A percentile compares a stretch with the other conserved stretches of the same genome.
Evolutionary conservation across 2,797 vertebrate genomes (phyloP).

Genomic region (Lepidocolaptes lacrymiger): DNA sequence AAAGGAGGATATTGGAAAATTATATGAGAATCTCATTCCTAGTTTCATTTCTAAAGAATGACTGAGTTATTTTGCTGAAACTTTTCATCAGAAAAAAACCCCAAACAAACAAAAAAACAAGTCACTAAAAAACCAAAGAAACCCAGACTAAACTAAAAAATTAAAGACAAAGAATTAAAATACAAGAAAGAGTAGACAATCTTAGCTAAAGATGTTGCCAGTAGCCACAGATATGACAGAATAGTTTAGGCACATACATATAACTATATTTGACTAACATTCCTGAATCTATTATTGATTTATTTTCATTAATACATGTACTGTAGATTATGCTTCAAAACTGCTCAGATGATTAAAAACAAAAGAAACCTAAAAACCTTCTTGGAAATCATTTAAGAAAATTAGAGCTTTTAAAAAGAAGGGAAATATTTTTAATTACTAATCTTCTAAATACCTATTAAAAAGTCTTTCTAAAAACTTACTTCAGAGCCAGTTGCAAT

Average conservation of each 20-base stretch:
- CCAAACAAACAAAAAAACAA: accelerated
- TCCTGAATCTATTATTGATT: background rate
- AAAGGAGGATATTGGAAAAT: background rate
- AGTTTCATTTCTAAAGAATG: background rate
- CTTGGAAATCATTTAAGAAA: background rate
- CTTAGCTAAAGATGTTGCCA: background rate
- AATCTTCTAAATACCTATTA: background rate
- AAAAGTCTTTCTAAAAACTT: background rate
- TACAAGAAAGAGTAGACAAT: background rate
- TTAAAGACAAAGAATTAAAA: background rate
- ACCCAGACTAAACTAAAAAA: background rate
- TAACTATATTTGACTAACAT: background rate
- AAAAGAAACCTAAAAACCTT: background rate
- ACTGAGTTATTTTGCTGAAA: background rate
- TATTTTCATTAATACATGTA: background rate
- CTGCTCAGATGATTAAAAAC: background rate
- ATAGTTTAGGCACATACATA: background rate
- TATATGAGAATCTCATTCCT: background rate
- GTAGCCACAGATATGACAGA: background rate
- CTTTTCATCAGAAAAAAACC: accelerated
- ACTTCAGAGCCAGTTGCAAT: background rate
- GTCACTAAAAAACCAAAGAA: background rate
- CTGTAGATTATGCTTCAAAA: background rate
- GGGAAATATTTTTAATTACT: background rate
- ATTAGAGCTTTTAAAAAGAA: background rate